Conservation (phyloP, 2,888 invertebrate species). For the Spodoptera picta region DNA sequence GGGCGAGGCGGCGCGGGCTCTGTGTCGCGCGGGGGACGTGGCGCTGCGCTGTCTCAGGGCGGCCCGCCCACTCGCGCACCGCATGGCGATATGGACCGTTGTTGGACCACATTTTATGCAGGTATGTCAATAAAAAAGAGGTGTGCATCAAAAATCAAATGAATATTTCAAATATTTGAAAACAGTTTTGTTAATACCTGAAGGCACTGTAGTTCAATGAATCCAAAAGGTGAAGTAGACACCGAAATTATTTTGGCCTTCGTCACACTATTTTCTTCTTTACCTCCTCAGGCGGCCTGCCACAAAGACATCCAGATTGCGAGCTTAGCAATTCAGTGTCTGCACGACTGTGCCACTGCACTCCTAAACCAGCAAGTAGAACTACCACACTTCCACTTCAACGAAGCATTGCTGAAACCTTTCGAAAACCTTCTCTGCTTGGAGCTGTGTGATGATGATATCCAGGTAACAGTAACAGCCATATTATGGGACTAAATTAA, state of each 20-base stretch:
- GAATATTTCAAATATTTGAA: too few relatives aligned
- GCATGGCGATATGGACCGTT: constrained; percentile 97
- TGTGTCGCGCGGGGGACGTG: constrained; percentile 96
- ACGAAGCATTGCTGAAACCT: constrained; percentile 97
- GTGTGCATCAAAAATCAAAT: too few relatives aligned
- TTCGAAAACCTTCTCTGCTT: constrained; percentile 98
- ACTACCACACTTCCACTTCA: constrained; percentile 97
- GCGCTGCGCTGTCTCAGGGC: constrained; percentile 95
- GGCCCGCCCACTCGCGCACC: constrained; percentile 95
- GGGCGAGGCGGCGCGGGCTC: constrained; percentile 85
- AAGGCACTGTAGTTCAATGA: too few relatives aligned
- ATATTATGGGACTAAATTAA: too few relatives aligned
- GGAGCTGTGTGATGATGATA: constrained; percentile 97
- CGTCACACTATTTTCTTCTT: neutral
- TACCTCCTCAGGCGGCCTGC: constrained; percentile 92
- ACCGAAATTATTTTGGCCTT: too few relatives aligned
- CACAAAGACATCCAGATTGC: constrained; percentile 96
- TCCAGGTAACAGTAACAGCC: constrained; percentile 89
- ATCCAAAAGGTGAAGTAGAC: too few relatives aligned
- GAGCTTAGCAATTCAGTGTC: constrained; percentile 96
- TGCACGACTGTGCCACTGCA: constrained; percentile 97
- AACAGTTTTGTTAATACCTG: too few relatives aligned
- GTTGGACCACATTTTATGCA: constrained; percentile 98
- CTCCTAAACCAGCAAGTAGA: constrained; percentile 96
- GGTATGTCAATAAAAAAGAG: constrained; percentile 75